phyloP scores from a whole-genome alignment of 1,140 invertebrate genomes.

The Drosophila bipectinata region DNA sequence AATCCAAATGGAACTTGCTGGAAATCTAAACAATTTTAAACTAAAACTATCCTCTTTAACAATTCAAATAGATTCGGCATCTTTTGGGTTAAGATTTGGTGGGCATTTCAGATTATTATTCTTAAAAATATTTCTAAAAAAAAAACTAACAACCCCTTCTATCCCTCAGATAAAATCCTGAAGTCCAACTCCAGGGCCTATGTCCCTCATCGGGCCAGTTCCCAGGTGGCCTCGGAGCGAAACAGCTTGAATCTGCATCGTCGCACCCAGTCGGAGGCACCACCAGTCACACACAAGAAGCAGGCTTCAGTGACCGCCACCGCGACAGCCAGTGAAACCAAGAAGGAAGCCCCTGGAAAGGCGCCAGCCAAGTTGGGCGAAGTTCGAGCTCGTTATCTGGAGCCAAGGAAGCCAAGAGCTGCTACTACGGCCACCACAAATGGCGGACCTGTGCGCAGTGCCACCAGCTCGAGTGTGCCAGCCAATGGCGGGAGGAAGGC shows the following conservation, averaged over 20 bases:
- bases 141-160: background rate
- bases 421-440: slow-evolving; percentile 39
- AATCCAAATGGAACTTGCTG: background rate
- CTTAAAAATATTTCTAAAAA: background rate
- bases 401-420: slow-evolving; percentile 83
- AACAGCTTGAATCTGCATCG: slow-evolving; percentile 67
- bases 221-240: slow-evolving; percentile 60
- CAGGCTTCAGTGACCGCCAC: background rate
- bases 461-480: slow-evolving; percentile 86
- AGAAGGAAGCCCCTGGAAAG: slow-evolving; percentile 19
- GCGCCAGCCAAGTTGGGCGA: slow-evolving; percentile 58
- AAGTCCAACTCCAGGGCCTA: slow-evolving; percentile 76
- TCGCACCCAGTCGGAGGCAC: slow-evolving; percentile 76
- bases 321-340: background rate
- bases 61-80: background rate
- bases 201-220: slow-evolving; percentile 70
- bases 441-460: slow-evolving; percentile 83
- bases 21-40: background rate
- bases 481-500: slow-evolving; percentile 49
- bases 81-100: background rate
- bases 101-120: background rate
- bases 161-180: slow-evolving; percentile 45
- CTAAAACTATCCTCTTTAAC: background rate
- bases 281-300: slow-evolving; percentile 54
- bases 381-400: slow-evolving; percentile 86